These are phyloP conservation scores for Pomatostomus ruficeps DNA, from an alignment of 2,113 vertebrate genomes.

Conservation along the genomic window DNA sequence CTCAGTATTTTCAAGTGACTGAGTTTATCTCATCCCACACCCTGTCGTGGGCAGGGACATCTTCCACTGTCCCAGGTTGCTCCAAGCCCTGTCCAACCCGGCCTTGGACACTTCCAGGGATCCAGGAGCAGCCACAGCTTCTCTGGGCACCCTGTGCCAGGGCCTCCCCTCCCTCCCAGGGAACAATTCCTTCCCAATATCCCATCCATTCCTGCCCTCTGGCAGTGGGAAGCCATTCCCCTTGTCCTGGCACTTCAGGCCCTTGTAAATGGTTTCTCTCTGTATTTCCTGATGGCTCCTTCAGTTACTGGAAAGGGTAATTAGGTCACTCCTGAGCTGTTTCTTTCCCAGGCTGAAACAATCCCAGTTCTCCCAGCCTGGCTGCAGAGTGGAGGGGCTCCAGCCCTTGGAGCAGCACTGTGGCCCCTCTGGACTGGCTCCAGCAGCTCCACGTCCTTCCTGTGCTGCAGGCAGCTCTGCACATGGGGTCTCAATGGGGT, in stretches of 20 bases:
- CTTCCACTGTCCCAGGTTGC: fast-evolving
- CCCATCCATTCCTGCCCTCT: not conserved
- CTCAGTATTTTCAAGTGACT: not conserved
- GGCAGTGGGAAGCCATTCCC: not conserved
- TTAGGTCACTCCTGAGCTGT: not conserved
- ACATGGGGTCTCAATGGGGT: not conserved
- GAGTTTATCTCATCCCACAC: not conserved
- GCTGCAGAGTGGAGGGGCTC: not conserved
- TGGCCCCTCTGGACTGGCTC: not conserved
- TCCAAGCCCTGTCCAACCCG: fast-evolving
- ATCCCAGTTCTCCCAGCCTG: not conserved
- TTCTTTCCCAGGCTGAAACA: not conserved
- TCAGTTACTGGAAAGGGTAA: not conserved
- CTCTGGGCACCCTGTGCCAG: not conserved
- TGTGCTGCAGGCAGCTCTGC: not conserved
- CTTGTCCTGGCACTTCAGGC: fast-evolving
- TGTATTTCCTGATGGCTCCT: not conserved
- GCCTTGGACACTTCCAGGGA: not conserved
- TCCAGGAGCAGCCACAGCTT: not conserved
- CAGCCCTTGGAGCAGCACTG: not conserved
- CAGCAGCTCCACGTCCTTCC: not conserved
- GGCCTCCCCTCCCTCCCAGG: not conserved
- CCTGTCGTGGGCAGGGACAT: not conserved
- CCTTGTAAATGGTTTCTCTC: not conserved
- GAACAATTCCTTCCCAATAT: not conserved